Conservation (phyloP, 2,888 invertebrate species). For the Rhimphoctona megacephalus region DNA sequence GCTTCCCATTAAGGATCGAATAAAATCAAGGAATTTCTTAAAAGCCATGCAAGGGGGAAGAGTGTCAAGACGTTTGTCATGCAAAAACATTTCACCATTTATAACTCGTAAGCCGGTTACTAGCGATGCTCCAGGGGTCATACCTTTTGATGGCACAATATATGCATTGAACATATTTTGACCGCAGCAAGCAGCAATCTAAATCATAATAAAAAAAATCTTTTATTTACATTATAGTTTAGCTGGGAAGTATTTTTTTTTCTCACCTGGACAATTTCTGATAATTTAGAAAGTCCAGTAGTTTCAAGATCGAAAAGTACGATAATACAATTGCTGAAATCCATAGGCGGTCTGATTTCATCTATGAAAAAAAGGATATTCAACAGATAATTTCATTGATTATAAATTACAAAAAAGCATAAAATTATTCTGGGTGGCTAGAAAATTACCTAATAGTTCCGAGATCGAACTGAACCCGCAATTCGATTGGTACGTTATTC, state of each 20-base stretch:
- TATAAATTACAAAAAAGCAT: background rate
- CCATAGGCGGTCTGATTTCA: background rate
- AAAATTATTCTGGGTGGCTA: background rate
- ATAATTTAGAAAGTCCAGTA: conserved; percentile 6
- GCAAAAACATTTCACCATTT: conserved; percentile 41
- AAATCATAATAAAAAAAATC: no score
- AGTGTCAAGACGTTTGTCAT: conserved; percentile 43
- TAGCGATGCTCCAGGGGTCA: conserved; percentile 3
- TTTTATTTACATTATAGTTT: no score
- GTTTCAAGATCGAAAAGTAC: conserved; percentile 25
- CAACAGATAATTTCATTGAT: background rate
- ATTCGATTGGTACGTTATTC: conserved; percentile 24
- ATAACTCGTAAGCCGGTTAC: conserved; percentile 5
- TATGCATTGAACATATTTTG: conserved; percentile 4
- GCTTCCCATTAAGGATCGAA: conserved; percentile 25
- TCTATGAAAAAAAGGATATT: conserved; percentile 18
- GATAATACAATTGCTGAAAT: conserved; percentile 9
- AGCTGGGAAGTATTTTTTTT: background rate
- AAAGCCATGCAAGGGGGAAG: conserved; percentile 45
- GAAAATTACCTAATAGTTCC: conserved; percentile 1
- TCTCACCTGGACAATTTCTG: conserved; percentile 13
- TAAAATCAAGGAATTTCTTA: conserved; percentile 25
- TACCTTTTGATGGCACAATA: conserved; percentile 7
- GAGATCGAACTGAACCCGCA: conserved; percentile 24
- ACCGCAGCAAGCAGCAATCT: conserved; percentile 8